Base-by-base conservation (phyloP, 2,113 vertebrate species). In the Pangasianodon gigas region DNA sequence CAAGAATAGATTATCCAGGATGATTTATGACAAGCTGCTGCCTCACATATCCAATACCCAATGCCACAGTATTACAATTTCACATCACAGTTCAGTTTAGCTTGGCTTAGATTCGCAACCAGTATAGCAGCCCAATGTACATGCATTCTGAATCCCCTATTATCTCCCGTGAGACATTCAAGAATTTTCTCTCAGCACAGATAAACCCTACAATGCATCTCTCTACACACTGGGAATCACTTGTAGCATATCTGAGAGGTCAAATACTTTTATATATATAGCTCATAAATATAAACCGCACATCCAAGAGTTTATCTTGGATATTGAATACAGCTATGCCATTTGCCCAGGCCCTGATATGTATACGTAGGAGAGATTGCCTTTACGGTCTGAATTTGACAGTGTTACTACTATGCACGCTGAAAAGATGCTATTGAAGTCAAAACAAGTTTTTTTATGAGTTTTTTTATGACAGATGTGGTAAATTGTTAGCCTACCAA, bases 11-110 rank as follows among this genome's bases (percentile, higher is more conserved):
- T 84, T 84, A 84, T 29, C 24, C 37, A 46, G 37, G 58, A 84
- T 84, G 83, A 84, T 85, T 65, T 85, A 65, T 85, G 83, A 65
- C 83, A 85, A 41, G 37, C 56, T 65, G 83, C 32, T 84, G 56
- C 24, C 58, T 65, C 58, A 65, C 41, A 62, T 85, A 85, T 44
- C 41, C 83, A 85, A 29, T 46, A 85, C 24, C 41, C 83, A 62
- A 44, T 85, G 77, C 26, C 77, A 80, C 46, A n/a, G 18, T 83
- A 83, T 58, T 41, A 54, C 51, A 82, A 58, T 83, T 83, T 83
- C 32, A 83, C 16, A 41, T 37, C n/a, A 56, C 79, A 77, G 19
- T 48, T 48, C 24, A 52, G 77, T 60, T 82, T 82, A 58, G n/a
- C 51, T 41, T 83, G n/a, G n/a, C 46, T n/a, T 56, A 9, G 6